phyloP scores from a whole-genome alignment of 2,888 invertebrate genomes.

The Thera britannica region DNA sequence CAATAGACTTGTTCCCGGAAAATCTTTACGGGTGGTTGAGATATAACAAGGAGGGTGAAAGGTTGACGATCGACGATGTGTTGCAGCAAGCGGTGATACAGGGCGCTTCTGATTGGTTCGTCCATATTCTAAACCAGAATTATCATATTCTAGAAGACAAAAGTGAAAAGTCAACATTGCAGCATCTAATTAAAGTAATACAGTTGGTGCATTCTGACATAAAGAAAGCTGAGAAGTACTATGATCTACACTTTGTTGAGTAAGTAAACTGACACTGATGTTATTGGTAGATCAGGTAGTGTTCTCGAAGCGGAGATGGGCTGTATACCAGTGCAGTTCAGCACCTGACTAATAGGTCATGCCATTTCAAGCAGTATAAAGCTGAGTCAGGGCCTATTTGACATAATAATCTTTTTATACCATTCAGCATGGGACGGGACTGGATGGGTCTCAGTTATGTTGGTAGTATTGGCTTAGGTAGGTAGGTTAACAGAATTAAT shows the following conservation, averaged over 20 bases:
- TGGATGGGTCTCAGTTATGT: too few relatives aligned
- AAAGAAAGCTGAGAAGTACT: slow-evolving; percentile 91
- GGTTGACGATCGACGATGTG: slow-evolving; percentile 86
- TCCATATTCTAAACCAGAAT: slow-evolving; percentile 89
- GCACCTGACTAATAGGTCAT: too few relatives aligned
- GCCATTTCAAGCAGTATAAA: too few relatives aligned
- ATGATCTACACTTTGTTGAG: slow-evolving; percentile 94
- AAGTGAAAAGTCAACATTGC: slow-evolving; percentile 88
- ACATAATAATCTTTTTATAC: too few relatives aligned
- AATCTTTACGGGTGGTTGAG: slow-evolving; percentile 88
- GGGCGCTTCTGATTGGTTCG: slow-evolving; percentile 92
- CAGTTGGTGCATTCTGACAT: slow-evolving; percentile 92
- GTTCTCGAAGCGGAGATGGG: too few relatives aligned
- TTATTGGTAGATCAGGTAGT: too few relatives aligned
- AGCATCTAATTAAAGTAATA: slow-evolving; percentile 92
- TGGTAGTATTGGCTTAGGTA: too few relatives aligned
- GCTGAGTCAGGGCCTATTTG: too few relatives aligned
- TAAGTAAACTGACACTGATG: slow-evolving; percentile 71
- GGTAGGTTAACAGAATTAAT: too few relatives aligned
- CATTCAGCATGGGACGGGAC: too few relatives aligned
- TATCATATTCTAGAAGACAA: slow-evolving; percentile 79
- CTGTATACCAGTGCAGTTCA: too few relatives aligned
- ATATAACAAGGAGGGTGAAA: slow-evolving; percentile 68
- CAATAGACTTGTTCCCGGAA: slow-evolving; percentile 88
- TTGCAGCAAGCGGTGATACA: slow-evolving; percentile 89